Base-by-base conservation (phyloP, 1,140 invertebrate genomes). In the Cylas formicarius region DNA sequence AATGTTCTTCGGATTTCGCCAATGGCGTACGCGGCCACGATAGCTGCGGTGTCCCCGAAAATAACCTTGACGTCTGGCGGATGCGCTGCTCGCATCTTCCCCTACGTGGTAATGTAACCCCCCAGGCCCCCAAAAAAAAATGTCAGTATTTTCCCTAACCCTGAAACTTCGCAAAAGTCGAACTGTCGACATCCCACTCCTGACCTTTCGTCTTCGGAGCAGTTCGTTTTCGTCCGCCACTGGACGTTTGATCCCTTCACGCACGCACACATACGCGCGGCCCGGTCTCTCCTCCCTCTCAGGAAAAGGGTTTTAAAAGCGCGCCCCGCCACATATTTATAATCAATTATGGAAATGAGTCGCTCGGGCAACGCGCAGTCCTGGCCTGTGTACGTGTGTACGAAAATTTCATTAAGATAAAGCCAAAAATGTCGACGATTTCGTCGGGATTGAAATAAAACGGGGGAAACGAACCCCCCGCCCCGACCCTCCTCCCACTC, bases 391-490 rank as follows among this genome's bases (percentile, higher is more conserved):
- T 45, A 45, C 44, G n/a, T n/a, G 40, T 37, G 44, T 47, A 47
- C 44, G 44, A 47, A 47, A 47, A 47, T 47, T 47, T 47, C 44
- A 47, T 47, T 47, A 47, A 47, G 44, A 47, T 47, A 47, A 47
- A 47, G 36, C 44, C 44, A 47, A 47, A 47, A 47, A 47, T 47
- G 44, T 47, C 40, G n/a, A n/a, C 40, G 44, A 47, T 47, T 47
- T 47, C 22, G 20, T 11, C 33, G 32, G 2, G 9, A 8, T 29
- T 37, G 36, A 36, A 26, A 40, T 31, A 37, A 47, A 34, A 40
- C 20, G 17, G 33, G 9, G 13, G 8, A 29, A 45, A 45, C 39
- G 29, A 7, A 19, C 18, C 26, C 16, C n/a, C 4, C 10, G n/a
- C 20, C 20, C 34, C 14, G n/a, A 8, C 4, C 13, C 16, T 18